Evolutionary conservation across 2,888 invertebrate genomes (phyloP).

Genomic region (Plebejus anna): DNA sequence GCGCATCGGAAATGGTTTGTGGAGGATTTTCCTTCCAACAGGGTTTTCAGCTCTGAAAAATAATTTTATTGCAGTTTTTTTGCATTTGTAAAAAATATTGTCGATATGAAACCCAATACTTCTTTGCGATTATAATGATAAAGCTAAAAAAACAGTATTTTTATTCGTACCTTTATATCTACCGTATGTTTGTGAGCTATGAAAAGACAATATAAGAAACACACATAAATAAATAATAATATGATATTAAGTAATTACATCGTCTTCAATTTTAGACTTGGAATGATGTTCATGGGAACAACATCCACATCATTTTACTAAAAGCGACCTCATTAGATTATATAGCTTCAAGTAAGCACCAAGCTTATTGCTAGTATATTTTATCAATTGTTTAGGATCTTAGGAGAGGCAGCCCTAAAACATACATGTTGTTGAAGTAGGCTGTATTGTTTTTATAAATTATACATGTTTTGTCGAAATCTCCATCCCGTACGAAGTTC

Average conservation of each 20-base stretch:
- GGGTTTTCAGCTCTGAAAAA: not conserved
- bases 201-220: no score
- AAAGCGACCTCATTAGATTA: no score
- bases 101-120: not conserved
- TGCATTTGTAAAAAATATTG: not conserved
- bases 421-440: constrained; percentile 17
- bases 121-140: not conserved
- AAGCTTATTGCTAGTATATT: no score
- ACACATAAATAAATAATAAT: no score
- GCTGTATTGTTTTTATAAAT: constrained; percentile 30
- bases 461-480: constrained; percentile 26
- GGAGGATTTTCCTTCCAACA: constrained; percentile 12
- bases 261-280: no score
- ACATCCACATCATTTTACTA: no score
- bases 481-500: constrained; percentile 24
- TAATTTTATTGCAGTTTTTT: not conserved
- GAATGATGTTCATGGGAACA: no score
- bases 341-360: no score
- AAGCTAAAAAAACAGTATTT: not conserved
- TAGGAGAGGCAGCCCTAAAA: not conserved
- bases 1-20: constrained; percentile 16
- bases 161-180: not conserved
- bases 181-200: no score
- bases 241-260: no score
- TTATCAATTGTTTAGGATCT: not conserved